Percentiles rank a stretch among this genome's conserved stretches.
Conservation (phyloP, 92 coral and sea anemone species). For the Blastomussa wellsi region DNA sequence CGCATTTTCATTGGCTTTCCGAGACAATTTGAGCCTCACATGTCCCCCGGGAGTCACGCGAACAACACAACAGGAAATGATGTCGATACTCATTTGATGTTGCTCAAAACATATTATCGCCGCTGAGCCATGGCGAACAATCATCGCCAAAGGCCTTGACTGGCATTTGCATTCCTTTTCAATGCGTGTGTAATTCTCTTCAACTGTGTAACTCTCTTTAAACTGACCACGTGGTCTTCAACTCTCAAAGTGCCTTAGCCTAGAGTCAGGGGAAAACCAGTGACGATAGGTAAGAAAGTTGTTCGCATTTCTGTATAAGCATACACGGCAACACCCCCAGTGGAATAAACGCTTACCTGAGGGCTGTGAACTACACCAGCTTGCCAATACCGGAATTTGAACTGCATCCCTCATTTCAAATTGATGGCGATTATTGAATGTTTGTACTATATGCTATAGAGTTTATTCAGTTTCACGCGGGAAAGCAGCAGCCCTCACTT, state of each 20-base stretch:
- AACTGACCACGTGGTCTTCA: slow-evolving; percentile 27
- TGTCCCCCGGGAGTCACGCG: slow-evolving; percentile 59
- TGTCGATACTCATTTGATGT: slow-evolving; percentile 47
- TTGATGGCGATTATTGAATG: neutral
- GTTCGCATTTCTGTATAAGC: slow-evolving; percentile 10
- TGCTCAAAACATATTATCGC: slow-evolving; percentile 34
- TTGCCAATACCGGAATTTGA: neutral
- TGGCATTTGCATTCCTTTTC: neutral
- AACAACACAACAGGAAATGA: slow-evolving; percentile 51
- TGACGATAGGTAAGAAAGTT: slow-evolving; percentile 22
- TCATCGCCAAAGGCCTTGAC: slow-evolving; percentile 20
- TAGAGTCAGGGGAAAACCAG: slow-evolving; percentile 4
- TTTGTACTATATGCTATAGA: neutral
- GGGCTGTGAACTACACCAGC: neutral
- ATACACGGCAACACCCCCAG: slow-evolving; percentile 33
- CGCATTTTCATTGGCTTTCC: slow-evolving; percentile 50
- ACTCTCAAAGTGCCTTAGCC: slow-evolving; percentile 6
- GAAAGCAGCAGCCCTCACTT: neutral
- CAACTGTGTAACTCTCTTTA: neutral
- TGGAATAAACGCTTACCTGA: slow-evolving; percentile 16
- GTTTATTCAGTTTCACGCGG: neutral
- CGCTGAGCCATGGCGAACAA: slow-evolving; percentile 39
- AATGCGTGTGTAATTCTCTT: neutral
- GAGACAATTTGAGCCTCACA: slow-evolving; percentile 7
- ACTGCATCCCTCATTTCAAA: slow-evolving; percentile 3